phyloP scores from a whole-genome alignment of 2,888 invertebrate species.

The Embidobia sp. region DNA sequence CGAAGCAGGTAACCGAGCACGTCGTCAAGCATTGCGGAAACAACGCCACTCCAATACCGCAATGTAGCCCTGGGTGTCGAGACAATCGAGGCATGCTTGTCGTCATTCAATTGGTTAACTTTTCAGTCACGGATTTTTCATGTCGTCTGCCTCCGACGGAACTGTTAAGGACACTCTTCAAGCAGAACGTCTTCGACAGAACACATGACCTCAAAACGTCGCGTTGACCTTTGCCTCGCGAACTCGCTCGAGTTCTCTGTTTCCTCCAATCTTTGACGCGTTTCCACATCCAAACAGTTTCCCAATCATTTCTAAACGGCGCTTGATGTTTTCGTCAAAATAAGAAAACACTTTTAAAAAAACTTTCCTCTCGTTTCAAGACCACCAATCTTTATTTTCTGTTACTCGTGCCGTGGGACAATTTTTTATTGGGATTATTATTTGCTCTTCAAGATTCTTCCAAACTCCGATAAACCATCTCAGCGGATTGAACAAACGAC shows the following conservation, averaged over 20 bases:
- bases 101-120: slow-evolving; percentile 64
- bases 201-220: slow-evolving; percentile 17
- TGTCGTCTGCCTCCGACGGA: slow-evolving; percentile 63
- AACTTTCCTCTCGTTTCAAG: too few relatives aligned
- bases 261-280: neutral
- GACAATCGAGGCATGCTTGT: slow-evolving; percentile 23
- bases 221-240: slow-evolving; percentile 1
- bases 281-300: too few relatives aligned
- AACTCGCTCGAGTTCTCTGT: neutral
- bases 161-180: slow-evolving; percentile 16
- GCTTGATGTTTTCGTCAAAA: too few relatives aligned
- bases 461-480: too few relatives aligned
- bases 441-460: too few relatives aligned
- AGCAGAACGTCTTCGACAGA: neutral
- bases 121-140: slow-evolving; percentile 76
- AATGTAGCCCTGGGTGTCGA: slow-evolving; percentile 39
- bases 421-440: too few relatives aligned
- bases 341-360: too few relatives aligned
- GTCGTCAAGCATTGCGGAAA: slow-evolving; percentile 40
- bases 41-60: slow-evolving; percentile 37
- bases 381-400: too few relatives aligned
- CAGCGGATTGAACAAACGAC: too few relatives aligned
- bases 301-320: too few relatives aligned
- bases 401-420: too few relatives aligned
- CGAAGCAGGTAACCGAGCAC: slow-evolving; percentile 12